These are phyloP conservation scores for Heliopora coerulea DNA, from an alignment of 92 coral and sea anemone genomes.

Conservation along the genomic window DNA sequence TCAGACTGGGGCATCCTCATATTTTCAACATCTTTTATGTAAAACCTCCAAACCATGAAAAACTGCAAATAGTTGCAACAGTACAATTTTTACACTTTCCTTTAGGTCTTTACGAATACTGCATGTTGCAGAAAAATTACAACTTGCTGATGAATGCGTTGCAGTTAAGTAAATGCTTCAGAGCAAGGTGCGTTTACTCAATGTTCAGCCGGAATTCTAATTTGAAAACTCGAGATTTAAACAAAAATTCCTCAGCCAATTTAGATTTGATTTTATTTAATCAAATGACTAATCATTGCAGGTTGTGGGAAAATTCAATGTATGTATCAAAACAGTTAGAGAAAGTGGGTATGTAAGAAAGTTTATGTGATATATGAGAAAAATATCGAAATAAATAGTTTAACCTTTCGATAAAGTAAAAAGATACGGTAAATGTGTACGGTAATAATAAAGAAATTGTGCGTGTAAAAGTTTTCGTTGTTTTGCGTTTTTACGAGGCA, in stretches of 20 bases:
- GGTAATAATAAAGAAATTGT: no score
- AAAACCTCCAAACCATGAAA: no score
- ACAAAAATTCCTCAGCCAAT: no score
- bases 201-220: neutral
- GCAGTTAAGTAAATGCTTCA: conserved; percentile 77
- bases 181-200: conserved; percentile 65
- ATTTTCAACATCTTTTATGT: neutral
- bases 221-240: no score
- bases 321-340: conserved; percentile 92
- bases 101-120: conserved; percentile 82
- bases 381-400: neutral
- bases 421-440: no score
- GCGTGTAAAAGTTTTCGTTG: no score
- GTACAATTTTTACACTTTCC: neutral
- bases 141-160: conserved; percentile 77
- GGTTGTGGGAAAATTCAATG: conserved; percentile 95
- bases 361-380: neutral
- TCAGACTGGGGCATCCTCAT: no score
- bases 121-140: conserved; percentile 66
- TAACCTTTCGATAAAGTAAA: neutral
- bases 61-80: no score
- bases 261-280: no score
- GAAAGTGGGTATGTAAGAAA: conserved; percentile 81
- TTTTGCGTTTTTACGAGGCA: no score
- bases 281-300: conserved; percentile 32